phyloP scores from a whole-genome alignment of 2,113 vertebrate species.

The Pholis gunnellus region DNA sequence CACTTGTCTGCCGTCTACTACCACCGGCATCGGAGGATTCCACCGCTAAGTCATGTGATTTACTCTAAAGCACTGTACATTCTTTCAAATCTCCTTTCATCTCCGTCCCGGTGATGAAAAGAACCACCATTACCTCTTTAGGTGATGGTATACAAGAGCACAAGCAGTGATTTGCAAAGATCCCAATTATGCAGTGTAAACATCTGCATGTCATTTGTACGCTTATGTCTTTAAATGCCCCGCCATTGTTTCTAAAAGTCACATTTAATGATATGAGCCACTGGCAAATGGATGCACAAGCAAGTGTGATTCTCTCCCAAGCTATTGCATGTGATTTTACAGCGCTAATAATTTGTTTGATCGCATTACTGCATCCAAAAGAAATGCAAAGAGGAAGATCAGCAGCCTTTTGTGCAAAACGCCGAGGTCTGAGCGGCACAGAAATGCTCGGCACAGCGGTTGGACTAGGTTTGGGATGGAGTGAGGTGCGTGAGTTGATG shows the following conservation, averaged over 20 bases:
- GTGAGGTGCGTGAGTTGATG: constrained; percentile 60
- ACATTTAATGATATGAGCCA: constrained; percentile 48
- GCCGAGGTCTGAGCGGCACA: background rate
- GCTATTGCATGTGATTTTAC: constrained; percentile 1
- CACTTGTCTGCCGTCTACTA: constrained; percentile 68
- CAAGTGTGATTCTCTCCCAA: constrained; percentile 15
- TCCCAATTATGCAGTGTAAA: constrained; percentile 64
- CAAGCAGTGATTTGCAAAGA: constrained; percentile 69
- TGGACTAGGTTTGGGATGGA: constrained; percentile 38
- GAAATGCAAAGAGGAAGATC: background rate
- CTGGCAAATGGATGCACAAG: constrained; percentile 19
- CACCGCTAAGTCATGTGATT: constrained; percentile 67
- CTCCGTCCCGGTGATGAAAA: constrained; percentile 66
- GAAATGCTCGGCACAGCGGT: background rate
- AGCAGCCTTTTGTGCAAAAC: background rate
- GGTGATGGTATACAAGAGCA: constrained; percentile 52
- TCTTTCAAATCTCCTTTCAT: constrained; percentile 75
- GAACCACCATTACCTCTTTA: constrained; percentile 63
- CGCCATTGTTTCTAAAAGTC: constrained; percentile 45
- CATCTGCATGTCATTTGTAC: constrained; percentile 73
- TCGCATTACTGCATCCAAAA: background rate
- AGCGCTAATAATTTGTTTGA: background rate
- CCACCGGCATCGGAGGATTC: constrained; percentile 67
- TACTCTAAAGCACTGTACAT: constrained; percentile 59
- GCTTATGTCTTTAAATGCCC: constrained; percentile 47